Percentiles rank a stretch among this genome's conserved stretches.
phyloP scores from a whole-genome alignment of 2,113 vertebrate species.

The Scolopax mira region DNA sequence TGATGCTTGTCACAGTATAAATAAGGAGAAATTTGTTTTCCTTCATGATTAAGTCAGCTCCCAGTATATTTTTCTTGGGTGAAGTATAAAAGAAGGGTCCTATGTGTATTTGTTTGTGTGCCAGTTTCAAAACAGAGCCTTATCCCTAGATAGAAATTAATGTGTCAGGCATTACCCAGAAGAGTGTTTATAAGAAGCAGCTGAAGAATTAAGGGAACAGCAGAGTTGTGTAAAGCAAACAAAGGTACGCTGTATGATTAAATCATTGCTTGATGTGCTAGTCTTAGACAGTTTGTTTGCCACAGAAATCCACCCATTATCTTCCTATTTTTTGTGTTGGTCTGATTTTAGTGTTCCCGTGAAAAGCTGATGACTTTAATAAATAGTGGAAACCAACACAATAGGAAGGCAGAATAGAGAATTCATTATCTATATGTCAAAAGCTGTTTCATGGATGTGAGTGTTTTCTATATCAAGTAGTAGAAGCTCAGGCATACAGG shows the following conservation, averaged over 20 bases:
- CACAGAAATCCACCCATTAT: slow-evolving; percentile 7
- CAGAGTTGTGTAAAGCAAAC: background rate
- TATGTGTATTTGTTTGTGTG: slow-evolving; percentile 3
- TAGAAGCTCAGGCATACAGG: background rate
- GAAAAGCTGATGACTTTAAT: slow-evolving; percentile 17
- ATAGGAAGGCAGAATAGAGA: background rate
- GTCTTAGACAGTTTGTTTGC: background rate
- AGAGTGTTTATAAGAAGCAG: slow-evolving; percentile 9
- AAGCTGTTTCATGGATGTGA: background rate
- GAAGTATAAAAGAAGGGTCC: background rate
- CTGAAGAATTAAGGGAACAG: slow-evolving; percentile 10
- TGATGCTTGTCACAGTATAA: background rate
- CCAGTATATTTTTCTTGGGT: background rate
- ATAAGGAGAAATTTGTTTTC: background rate
- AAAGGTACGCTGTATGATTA: background rate
- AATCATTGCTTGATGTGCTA: background rate
- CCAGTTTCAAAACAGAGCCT: background rate
- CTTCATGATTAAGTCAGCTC: background rate
- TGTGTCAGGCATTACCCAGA: background rate
- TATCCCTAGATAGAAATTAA: slow-evolving; percentile 5
- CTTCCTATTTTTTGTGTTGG: background rate
- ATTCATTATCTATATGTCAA: background rate
- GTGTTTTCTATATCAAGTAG: background rate
- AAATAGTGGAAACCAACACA: background rate
- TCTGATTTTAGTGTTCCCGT: background rate